A percentile compares a stretch with the other conserved stretches of the same genome.
phyloP scores from a whole-genome alignment of 2,113 vertebrate species.

The Python bivittatus region DNA sequence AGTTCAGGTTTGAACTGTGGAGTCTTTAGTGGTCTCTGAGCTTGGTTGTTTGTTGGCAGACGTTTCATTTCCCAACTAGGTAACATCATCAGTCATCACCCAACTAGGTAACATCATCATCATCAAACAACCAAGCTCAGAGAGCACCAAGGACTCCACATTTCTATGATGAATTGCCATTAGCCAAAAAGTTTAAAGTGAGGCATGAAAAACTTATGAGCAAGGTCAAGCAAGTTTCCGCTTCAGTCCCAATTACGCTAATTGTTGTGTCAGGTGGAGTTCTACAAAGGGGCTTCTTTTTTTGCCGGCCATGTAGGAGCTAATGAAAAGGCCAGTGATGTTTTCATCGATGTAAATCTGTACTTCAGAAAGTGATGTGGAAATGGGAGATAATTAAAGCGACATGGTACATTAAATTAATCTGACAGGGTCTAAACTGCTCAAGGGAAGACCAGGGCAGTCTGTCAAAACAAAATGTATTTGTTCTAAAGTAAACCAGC shows the following conservation, averaged over 20 bases:
- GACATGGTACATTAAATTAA: constrained; percentile 32
- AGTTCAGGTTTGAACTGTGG: too few species aligned
- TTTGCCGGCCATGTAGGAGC: constrained; percentile 14
- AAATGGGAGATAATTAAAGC: constrained; percentile 37
- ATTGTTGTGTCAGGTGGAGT: constrained; percentile 10
- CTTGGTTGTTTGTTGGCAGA: not conserved
- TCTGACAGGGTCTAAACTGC: constrained; percentile 16
- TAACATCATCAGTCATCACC: not conserved
- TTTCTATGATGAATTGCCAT: not conserved
- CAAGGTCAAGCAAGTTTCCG: constrained; percentile 6
- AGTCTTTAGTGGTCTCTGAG: too few species aligned
- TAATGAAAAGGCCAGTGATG: not conserved
- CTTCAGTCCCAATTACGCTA: not conserved
- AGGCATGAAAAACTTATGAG: not conserved
- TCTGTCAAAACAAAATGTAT: constrained; percentile 24
- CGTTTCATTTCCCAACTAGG: not conserved
- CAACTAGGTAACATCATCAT: not conserved
- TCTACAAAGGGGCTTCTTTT: not conserved
- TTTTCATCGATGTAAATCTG: constrained; percentile 41
- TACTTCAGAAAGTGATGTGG: not conserved
- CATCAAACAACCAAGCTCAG: not conserved
- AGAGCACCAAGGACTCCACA: not conserved
- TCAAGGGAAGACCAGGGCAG: constrained; percentile 22
- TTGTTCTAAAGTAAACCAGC: constrained; percentile 32
- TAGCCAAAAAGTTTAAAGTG: constrained; percentile 3